Evolutionary conservation across 2,113 vertebrate species (phyloP).

Genomic region (Talpa occidentalis): DNA sequence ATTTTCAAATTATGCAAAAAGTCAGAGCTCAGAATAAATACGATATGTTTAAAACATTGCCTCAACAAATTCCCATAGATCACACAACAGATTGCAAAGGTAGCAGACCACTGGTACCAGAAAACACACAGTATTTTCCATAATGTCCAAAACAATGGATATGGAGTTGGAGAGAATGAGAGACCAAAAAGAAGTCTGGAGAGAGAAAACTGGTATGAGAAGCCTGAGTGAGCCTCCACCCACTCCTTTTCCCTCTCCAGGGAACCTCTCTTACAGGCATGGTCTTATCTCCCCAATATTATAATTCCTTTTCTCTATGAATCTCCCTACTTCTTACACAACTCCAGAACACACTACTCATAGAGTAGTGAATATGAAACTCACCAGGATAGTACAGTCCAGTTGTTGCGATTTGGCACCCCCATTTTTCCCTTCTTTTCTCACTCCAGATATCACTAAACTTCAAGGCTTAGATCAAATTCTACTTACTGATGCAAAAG

Average conservation of each 20-base stretch:
- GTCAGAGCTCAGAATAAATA: background rate
- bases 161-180: background rate
- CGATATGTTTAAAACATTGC: background rate
- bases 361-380: background rate
- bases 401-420: background rate
- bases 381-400: accelerated
- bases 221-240: background rate
- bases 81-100: background rate
- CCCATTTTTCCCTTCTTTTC: background rate
- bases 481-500: background rate
- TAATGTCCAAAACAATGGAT: background rate
- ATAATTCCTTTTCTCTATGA: background rate
- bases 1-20: background rate
- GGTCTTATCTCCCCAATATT: background rate
- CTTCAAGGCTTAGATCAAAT: background rate
- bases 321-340: background rate
- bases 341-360: background rate
- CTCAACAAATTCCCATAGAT: background rate
- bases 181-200: background rate
- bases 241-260: background rate
- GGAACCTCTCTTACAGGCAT: background rate
- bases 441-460: background rate
- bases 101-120: background rate
- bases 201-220: background rate
- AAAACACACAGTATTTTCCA: background rate